Conservation (phyloP, 2,888 invertebrate genomes). For the Acleris emargana region DNA sequence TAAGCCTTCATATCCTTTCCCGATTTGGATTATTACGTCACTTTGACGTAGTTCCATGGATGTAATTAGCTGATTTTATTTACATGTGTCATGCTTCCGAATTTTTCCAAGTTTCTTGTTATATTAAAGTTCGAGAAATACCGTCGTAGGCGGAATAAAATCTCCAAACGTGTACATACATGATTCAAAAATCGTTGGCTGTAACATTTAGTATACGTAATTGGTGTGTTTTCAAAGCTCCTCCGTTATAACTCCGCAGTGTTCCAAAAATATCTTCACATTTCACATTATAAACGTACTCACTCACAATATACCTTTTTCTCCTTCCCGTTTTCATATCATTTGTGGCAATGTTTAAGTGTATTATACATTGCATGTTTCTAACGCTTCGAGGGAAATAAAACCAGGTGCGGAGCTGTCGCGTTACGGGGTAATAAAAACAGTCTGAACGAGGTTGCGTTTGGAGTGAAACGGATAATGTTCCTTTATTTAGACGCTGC, state of each 20-base stretch:
- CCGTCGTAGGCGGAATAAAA: too few species aligned
- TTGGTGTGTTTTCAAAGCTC: not conserved
- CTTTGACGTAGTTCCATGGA: too few species aligned
- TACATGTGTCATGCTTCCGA: too few species aligned
- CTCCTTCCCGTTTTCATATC: slow-evolving; percentile 8
- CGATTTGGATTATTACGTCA: too few species aligned
- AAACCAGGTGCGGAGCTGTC: slow-evolving; percentile 7
- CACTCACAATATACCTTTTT: not conserved
- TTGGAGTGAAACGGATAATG: slow-evolving; percentile 1
- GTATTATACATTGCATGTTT: slow-evolving; percentile 17
- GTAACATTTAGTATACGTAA: too few species aligned
- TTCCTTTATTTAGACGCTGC: not conserved
- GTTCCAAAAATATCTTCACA: not conserved
- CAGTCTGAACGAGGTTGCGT: slow-evolving; percentile 6
- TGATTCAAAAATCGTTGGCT: too few species aligned
- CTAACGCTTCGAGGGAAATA: not conserved
- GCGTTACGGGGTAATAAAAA: slow-evolving; percentile 4
- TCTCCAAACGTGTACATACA: too few species aligned
- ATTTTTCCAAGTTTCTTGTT: too few species aligned
- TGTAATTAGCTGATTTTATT: too few species aligned
- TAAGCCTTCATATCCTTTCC: too few species aligned
- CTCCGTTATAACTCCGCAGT: not conserved
- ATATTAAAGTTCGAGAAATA: too few species aligned
- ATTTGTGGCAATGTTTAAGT: slow-evolving; percentile 15
- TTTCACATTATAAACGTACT: not conserved